Conservation (phyloP, 2,888 invertebrate species). For the Nycteola revayana region DNA sequence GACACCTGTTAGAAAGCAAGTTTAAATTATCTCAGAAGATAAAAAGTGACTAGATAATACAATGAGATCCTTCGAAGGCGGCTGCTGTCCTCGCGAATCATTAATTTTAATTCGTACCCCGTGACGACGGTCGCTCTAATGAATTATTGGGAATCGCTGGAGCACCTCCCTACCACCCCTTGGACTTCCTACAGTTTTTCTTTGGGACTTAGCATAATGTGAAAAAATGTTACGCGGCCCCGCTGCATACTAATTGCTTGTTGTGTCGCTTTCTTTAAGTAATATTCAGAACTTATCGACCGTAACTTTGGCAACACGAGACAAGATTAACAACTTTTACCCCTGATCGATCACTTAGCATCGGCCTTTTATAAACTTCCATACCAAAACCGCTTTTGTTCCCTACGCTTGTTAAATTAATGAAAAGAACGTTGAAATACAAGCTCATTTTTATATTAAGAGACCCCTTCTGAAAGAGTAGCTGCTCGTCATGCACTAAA, state of each 20-base stretch:
- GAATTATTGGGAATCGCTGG: conserved; percentile 79
- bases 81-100: conserved; percentile 74
- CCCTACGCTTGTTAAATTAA: conserved; percentile 28
- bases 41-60: conserved; percentile 74
- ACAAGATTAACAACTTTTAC: conserved; percentile 76
- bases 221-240: conserved; percentile 75
- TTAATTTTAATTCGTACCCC: conserved; percentile 81
- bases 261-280: conserved; percentile 68
- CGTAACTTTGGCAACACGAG: conserved; percentile 60
- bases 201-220: conserved; percentile 78
- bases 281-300: conserved; percentile 60
- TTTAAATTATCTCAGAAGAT: conserved; percentile 67
- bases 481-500: conserved; percentile 65
- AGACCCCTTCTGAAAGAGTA: conserved; percentile 39
- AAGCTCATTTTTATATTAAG: conserved; percentile 43
- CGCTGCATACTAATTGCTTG: conserved; percentile 79
- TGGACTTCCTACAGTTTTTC: conserved; percentile 70
- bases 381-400: conserved; percentile 54
- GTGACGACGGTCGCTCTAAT: conserved; percentile 75
- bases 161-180: conserved; percentile 55
- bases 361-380: conserved; percentile 56
- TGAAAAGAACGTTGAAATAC: conserved; percentile 38
- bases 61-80: conserved; percentile 64
- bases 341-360: conserved; percentile 73
- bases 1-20: conserved; percentile 66